Base-by-base conservation (phyloP, 2,797 vertebrate genomes). In the Austrolebias charrua region DNA sequence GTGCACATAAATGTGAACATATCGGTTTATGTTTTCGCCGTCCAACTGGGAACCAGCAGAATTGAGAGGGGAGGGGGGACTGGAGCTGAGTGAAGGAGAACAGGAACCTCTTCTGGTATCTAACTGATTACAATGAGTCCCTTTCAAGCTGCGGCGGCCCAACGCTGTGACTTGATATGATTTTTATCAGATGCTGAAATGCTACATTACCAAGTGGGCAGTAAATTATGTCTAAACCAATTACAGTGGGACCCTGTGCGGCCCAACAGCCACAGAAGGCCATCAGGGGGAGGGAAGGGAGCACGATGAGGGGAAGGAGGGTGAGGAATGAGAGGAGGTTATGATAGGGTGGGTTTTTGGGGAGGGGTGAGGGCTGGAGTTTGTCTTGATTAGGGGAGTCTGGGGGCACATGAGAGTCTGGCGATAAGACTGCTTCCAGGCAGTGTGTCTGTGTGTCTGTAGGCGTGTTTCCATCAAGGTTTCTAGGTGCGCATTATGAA, bases 181-280 rank as follows among this genome's bases (percentile, higher is more conserved):
- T 93, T 93, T 94, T 94, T 94, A 94, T 95, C 94, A 93, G 91
- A 92, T 92, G 86, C 90, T 92, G 94, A 93, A 94, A 93, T 92
- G 92, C 93, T 87, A 92, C 92, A 93, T 94, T 94, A 92, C 92
- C 92, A 94, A 94, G 90, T 93, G 92, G 89, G 92, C 93, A 93
- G 94, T 95, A 95, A 95, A 95, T 95, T 94, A 95, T 93, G 92
- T 94, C 84, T 63, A 92, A 94, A 94, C 92, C 93, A 94, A 95
- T 94, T 94, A 94, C 88, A 88, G 91, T 62, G 76, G 88, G 91
- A 91, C 84, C 88, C 92, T 90, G 90, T 92, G 92, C 79, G 71
- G 84, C 78, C 86, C 64, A 71, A 43, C 61, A 66, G 79, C 78
- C 89, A 79, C 79, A 75, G 66, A 74, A 63, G 80, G 87, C 87